A percentile compares a stretch with the other conserved stretches of the same genome.
These are phyloP conservation scores for Sminthopsis crassicaudata DNA, from an alignment of 2,113 vertebrate genomes.

Conservation along the genomic window DNA sequence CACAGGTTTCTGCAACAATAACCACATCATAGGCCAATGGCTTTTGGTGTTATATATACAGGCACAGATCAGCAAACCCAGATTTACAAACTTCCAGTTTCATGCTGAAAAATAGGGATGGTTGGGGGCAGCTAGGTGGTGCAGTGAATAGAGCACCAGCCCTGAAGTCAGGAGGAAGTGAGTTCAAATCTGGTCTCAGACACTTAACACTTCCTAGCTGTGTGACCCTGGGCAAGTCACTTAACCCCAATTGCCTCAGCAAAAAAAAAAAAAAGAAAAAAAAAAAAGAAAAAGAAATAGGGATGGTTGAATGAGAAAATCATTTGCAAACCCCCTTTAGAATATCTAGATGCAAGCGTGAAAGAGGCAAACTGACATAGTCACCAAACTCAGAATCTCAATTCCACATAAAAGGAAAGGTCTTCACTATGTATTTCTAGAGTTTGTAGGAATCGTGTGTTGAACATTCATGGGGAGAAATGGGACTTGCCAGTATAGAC, in stretches of 20 bases:
- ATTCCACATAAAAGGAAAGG: background rate
- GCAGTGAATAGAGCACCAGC: no score
- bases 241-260: no score
- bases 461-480: background rate
- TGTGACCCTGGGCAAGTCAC: no score
- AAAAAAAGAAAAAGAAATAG: no score
- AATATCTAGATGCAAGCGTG: background rate
- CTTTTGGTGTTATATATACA: background rate
- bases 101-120: background rate
- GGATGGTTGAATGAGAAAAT: background rate
- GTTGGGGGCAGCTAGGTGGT: no score
- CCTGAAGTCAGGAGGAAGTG: no score
- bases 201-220: no score
- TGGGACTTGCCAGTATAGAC: background rate
- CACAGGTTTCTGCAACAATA: background rate
- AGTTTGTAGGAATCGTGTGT: background rate
- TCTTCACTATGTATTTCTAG: background rate
- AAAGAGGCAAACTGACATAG: background rate
- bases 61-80: background rate
- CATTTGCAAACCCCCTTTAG: background rate
- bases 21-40: background rate
- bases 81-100: background rate
- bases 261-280: no score
- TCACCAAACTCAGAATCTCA: background rate
- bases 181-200: no score